Base-by-base conservation (phyloP, 2,888 invertebrate genomes). In the Diadegma fenestrale region DNA sequence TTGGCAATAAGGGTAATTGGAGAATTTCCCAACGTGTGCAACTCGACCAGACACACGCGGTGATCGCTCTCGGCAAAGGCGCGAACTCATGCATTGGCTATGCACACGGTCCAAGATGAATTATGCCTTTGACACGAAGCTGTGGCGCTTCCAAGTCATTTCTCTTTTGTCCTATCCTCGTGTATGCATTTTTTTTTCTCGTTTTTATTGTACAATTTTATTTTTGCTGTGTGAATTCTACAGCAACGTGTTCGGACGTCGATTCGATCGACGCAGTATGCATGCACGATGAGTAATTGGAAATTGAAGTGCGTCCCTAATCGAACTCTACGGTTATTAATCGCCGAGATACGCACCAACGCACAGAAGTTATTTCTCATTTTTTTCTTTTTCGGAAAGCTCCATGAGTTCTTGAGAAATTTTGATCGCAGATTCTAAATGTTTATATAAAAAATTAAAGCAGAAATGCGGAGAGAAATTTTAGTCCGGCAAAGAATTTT, bases 1-100 rank as follows among this genome's bases (percentile, higher is more conserved):
- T 88, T 87, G 87, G 88, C 85, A 88, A 89, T 90, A 88, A 91
- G 88, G 88, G 89, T 90, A 89, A 91, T 91, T 91, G 87, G 89
- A 86, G 88, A 89, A 89, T 91, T 90, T 88, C 89, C 84, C 89
- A 88, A 91, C 71, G 80, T 82, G 86, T 77, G 82, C 83, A 69
- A 68, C 84, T 87, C 78, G 80, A 86, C 85, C 80, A 79, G 82
- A 89, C 88, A 85, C 72, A 84, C 64, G 58, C 30, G 19, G 43
- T 54, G 51, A 41, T 75, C 73, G 69, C 19, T 19, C 77, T 78
- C 22, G 72, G 58, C 17, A 45, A 61, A 79, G 66, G 71, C 37
- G 63, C 72, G 73, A 69, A 72, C 72, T 45, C 71, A 76, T 68
- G 48, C 72, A 66, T 66, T 54, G 51, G 5, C 26, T 58, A 26